These are phyloP conservation scores for Sphaeridia pumilis DNA, from an alignment of 2,888 invertebrate species.

Conservation along the genomic window DNA sequence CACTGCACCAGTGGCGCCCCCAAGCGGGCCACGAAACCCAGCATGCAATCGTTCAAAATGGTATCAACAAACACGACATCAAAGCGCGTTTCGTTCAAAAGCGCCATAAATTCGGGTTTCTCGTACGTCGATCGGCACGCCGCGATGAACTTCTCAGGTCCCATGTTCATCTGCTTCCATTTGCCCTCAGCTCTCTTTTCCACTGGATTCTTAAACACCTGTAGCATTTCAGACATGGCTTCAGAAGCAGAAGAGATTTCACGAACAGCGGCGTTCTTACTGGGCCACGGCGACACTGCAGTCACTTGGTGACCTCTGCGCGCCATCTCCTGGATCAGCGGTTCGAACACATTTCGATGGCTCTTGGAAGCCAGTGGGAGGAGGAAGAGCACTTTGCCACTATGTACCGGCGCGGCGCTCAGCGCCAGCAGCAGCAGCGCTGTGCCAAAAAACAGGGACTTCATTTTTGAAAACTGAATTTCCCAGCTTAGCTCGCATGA, in stretches of 20 bases:
- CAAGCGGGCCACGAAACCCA: background rate
- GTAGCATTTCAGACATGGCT: background rate
- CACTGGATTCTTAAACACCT: slow-evolving; percentile 1
- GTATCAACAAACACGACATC: slow-evolving; percentile 1
- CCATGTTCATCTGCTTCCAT: background rate
- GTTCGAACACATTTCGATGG: slow-evolving; percentile 21
- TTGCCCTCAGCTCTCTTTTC: background rate
- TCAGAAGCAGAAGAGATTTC: background rate
- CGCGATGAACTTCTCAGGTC: background rate
- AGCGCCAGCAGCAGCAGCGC: too few species aligned
- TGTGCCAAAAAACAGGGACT: too few species aligned
- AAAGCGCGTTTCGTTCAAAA: background rate
- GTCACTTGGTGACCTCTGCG: slow-evolving; percentile 46
- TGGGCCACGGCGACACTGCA: slow-evolving; percentile 41
- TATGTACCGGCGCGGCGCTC: background rate
- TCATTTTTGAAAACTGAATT: too few species aligned
- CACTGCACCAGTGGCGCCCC: background rate
- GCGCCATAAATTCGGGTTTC: background rate
- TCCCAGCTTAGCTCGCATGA: too few species aligned
- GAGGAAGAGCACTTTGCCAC: slow-evolving; percentile 22
- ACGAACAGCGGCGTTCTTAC: background rate
- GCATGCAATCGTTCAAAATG: slow-evolving; percentile 3
- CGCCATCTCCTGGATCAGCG: slow-evolving; percentile 45
- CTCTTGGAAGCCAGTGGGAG: slow-evolving; percentile 22
- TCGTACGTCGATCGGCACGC: slow-evolving; percentile 2